A percentile compares a stretch with the other conserved stretches of the same genome.
Conservation (phyloP, 2,797 vertebrate species). For the Diplodus puntazzo region DNA sequence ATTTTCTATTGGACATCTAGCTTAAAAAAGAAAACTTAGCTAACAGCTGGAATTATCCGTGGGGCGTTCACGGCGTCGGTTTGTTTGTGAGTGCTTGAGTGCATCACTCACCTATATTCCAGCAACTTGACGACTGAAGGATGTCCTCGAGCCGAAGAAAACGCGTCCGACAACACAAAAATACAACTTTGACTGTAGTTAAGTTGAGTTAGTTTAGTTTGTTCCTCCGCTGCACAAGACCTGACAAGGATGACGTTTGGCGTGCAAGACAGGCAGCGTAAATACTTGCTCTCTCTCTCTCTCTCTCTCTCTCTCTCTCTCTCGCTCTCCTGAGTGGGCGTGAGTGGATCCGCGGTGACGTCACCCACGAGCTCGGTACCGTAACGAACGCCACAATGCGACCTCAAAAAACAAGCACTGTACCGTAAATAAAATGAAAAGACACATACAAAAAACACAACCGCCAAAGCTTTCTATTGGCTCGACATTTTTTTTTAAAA, state of each 20-base stretch:
- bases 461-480: too few species aligned
- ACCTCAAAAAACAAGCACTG: background rate
- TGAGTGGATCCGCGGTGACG: conserved; percentile 1
- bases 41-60: background rate
- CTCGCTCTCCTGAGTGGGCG: conserved; percentile 51
- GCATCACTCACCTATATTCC: conserved; percentile 60
- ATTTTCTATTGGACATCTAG: background rate
- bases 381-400: conserved; percentile 21
- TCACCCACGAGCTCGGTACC: conserved; percentile 40
- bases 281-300: background rate
- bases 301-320: background rate
- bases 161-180: background rate
- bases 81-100: background rate
- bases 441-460: too few species aligned
- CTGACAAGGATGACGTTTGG: too few species aligned
- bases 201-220: background rate
- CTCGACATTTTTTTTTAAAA: too few species aligned
- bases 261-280: background rate
- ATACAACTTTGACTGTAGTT: background rate
- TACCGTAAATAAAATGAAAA: conserved; percentile 33
- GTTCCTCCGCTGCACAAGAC: background rate
- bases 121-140: conserved; percentile 8
- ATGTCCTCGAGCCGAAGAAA: background rate
- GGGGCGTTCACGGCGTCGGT: background rate
- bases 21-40: background rate